Evolutionary conservation across 1,140 invertebrate genomes (phyloP), one percentile per base, ranked within the genome.

Genomic region (Thalassaphorura encarpata): DNA sequence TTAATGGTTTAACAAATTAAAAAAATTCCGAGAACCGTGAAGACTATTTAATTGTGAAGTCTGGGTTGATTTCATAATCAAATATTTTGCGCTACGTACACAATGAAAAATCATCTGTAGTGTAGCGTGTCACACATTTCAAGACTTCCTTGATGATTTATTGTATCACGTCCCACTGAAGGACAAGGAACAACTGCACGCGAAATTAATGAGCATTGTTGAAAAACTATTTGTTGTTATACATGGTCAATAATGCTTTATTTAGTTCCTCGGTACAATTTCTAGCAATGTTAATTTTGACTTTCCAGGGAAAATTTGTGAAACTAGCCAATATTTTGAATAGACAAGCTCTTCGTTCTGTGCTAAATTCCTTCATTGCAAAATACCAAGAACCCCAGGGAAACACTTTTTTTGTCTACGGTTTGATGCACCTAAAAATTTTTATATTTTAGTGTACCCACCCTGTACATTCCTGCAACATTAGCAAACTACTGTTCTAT

Each of bases 291-390:
- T n/a, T n/a, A n/a, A n/a, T n/a, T n/a, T n/a, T n/a, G n/a, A n/a
- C n/a, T n/a, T n/a, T n/a, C n/a, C 67, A 87, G 84, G 88, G 92
- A 51, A 85, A 90, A 64, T 92, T 97, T 68, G 74, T 95, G 66
- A 87, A 89, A 1, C 77, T 94, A 40, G 74, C 96, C 45, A 89
- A 95, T 71, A 74, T 96, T 62, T 75, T 45, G 77, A 83, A 2
- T 70, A 82, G 89, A 0, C 82, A 89, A 64, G 83, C 89, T 39
- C 90, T 87, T 62, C 93, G 92, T 72, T 82, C 76, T 29, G 79
- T 95, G 1, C 74, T 93, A 41, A 80, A 82, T 63, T 76, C 82
- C 41, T 87, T 83, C 68, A 76, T 77, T 60, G 71, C 73, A 40
- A 74, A 77, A 52, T 77, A 83, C 57, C 70, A 69, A 53, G 78